Evolutionary conservation across 2,113 vertebrate species (phyloP), one percentile per base, ranked within the genome.

Genomic region (Channa maculata): DNA sequence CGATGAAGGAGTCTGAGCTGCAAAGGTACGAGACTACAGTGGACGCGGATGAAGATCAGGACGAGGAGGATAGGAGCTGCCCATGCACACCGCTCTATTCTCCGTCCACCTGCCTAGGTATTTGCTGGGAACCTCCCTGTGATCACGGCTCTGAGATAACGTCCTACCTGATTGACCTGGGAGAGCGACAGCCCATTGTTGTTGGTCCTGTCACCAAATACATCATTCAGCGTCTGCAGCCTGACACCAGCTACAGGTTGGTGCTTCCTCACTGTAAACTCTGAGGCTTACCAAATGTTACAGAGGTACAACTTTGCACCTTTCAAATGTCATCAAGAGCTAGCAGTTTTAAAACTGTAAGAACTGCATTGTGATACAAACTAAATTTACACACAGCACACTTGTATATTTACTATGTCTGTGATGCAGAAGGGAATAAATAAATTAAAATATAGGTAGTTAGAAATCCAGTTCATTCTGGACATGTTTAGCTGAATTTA

Each of bases 231-330:
- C 92, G 95, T 80, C 95, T 99, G 87, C 97, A 98, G 89, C 98
- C 98, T 41, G 98, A 99, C 93, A 97, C 96, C 92, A 97, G 95
- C 88, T 99, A 98, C 95, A 98, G 96, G 97, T 99, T 86, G 5
- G 67, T 36, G 34, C 67, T 34, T 48, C 34, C 6, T 41, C 15
- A 8, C 4, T 3, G 1, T 10, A 0, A 45, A 45, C 15, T 33
- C 50, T 5, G 3, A 59, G 1, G 34, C 2, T 39, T 39, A 6
- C 1, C 0, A 24, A 45, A 10, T 33, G 38, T 39, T 5, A 14
- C 34, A 0, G 41, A 2, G 8, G 8, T 46, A 37, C 49, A 8
- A 41, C 54, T 24, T 36, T 36, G 39, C 37, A 55, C 38, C 14
- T 78, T 51, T 49, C 45, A 49, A 11, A 52, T 61, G 8, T 44